A percentile compares a stretch with the other conserved stretches of the same genome.
Evolutionary conservation across 2,888 invertebrate genomes (phyloP).

Genomic region (Xestia rhomboidea): DNA sequence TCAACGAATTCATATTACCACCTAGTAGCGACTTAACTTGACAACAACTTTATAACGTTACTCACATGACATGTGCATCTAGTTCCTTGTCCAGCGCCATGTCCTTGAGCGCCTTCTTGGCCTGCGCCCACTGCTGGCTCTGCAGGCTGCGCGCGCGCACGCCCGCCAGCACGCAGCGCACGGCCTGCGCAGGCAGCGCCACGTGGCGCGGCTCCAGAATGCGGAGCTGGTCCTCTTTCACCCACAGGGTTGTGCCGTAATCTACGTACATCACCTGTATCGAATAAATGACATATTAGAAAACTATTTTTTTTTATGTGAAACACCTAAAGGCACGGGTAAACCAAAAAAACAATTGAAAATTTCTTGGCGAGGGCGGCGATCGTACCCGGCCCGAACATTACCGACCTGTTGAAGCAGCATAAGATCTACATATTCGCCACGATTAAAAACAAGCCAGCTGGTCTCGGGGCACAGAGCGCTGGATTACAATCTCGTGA

Average conservation of each 20-base stretch:
- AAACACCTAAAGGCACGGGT: too few relatives aligned
- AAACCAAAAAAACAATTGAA: too few relatives aligned
- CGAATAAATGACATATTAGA: neutral
- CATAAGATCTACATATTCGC: too few relatives aligned
- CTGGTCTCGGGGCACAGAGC: too few relatives aligned
- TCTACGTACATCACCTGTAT: constrained; percentile 92
- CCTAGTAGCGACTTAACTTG: neutral
- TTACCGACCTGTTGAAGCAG: too few relatives aligned
- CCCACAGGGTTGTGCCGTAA: constrained; percentile 92
- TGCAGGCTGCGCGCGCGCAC: constrained; percentile 75
- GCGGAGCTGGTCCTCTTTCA: constrained; percentile 89
- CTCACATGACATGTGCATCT: constrained; percentile 80
- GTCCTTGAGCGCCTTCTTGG: constrained; percentile 69
- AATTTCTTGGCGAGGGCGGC: too few relatives aligned
- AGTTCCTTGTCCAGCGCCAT: constrained; percentile 71
- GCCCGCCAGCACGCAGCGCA: constrained; percentile 87
- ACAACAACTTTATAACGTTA: constrained; percentile 29
- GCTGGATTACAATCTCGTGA: too few relatives aligned
- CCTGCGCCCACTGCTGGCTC: constrained; percentile 75
- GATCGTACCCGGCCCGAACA: too few relatives aligned
- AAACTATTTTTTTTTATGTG: too few relatives aligned
- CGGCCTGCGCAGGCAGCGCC: constrained; percentile 90
- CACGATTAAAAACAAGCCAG: too few relatives aligned
- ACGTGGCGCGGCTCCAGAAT: constrained; percentile 89
- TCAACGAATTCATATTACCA: too few relatives aligned